A percentile compares a stretch with the other conserved stretches of the same genome.
These are phyloP conservation scores for Formica aserva DNA, from an alignment of 2,888 invertebrate genomes.

Conservation along the genomic window DNA sequence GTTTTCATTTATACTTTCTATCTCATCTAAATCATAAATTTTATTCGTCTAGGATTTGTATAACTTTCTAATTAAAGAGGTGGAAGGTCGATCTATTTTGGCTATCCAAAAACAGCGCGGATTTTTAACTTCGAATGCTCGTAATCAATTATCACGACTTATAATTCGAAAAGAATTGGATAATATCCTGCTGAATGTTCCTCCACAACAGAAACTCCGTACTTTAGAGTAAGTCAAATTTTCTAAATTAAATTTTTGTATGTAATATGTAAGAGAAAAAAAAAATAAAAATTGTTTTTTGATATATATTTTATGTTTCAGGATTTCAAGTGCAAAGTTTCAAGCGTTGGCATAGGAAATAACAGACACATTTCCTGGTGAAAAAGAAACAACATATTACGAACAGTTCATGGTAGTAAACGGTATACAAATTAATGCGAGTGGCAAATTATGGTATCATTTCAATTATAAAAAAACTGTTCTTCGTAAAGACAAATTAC, in stretches of 20 bases:
- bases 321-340: conserved; percentile 58
- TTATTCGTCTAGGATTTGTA: not conserved
- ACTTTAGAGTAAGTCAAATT: conserved; percentile 6
- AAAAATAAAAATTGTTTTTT: not conserved
- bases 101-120: not conserved
- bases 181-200: not conserved
- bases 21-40: conserved; percentile 2
- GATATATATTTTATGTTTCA: conserved; percentile 32
- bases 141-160: conserved; percentile 12
- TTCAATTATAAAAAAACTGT: conserved; percentile 40
- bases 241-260: not conserved
- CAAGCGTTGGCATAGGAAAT: conserved; percentile 54
- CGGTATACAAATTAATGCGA: conserved; percentile 49
- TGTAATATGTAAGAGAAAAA: not conserved
- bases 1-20: conserved; percentile 3
- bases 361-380: conserved; percentile 55
- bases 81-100: not conserved
- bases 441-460: conserved; percentile 60
- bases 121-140: conserved; percentile 4
- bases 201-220: conserved; percentile 10
- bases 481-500: not conserved
- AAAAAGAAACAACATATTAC: conserved; percentile 57
- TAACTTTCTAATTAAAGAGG: not conserved
- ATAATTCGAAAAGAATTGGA: conserved; percentile 11
- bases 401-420: conserved; percentile 56